Conservation (phyloP, 2,797 vertebrate genomes). For the Onychomys torridus region DNA sequence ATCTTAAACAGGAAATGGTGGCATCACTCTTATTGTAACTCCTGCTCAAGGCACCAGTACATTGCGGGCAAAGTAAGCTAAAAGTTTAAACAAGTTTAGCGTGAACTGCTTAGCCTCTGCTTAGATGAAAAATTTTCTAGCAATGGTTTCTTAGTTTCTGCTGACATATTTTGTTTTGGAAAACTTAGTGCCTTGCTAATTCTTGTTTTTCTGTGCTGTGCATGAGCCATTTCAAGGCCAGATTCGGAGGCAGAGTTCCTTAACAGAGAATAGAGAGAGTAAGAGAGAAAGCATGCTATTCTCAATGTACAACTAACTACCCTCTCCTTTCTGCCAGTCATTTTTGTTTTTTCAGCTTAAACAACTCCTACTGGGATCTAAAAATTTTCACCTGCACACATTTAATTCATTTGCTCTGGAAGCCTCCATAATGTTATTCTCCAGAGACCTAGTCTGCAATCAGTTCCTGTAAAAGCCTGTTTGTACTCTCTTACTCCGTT, state of each 20-base stretch:
- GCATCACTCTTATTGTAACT: constrained; percentile 62
- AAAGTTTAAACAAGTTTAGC: constrained; percentile 66
- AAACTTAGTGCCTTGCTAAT: constrained; percentile 41
- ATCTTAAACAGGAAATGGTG: constrained; percentile 67
- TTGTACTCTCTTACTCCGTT: not conserved
- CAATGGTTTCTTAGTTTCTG: constrained; percentile 48
- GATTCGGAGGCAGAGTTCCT: not conserved
- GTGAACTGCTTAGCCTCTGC: not conserved
- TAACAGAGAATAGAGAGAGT: not conserved
- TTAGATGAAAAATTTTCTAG: constrained; percentile 15
- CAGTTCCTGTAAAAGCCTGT: constrained; percentile 39
- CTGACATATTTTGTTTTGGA: constrained; percentile 44
- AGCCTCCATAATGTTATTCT: constrained; percentile 22
- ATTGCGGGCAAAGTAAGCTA: not conserved
- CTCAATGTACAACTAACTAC: not conserved
- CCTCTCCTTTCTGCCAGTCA: not conserved
- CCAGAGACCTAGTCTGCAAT: not conserved
- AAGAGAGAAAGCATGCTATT: not conserved
- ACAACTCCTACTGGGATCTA: not conserved
- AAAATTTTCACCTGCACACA: constrained; percentile 6
- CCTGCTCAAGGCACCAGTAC: constrained; percentile 59
- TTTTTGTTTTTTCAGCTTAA: not conserved
- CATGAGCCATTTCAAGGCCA: constrained; percentile 24
- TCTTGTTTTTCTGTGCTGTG: constrained; percentile 18
- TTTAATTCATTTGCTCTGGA: constrained; percentile 60